Base-by-base conservation (phyloP, 2,113 vertebrate genomes). In the Marmota monax region DNA sequence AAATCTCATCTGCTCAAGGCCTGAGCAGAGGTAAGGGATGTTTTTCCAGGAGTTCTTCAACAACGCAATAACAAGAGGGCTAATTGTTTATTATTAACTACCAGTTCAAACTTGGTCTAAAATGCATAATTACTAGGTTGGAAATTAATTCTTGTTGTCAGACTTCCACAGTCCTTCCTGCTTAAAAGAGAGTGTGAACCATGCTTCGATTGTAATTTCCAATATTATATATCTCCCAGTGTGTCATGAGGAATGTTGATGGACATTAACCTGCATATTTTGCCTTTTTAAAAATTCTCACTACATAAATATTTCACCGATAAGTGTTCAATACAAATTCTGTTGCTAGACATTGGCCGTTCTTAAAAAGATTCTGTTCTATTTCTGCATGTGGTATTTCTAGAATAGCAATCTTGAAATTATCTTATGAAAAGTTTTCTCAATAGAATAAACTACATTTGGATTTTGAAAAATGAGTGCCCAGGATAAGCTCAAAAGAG, bases 71-170 rank as follows among this genome's bases (percentile, higher is more conserved):
- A 92, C 23, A 88, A 83, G 83, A 96, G 73, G 63, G 72, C 63
- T n/a, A 94, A n/a, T 29, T 85, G 53, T 94, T 97, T 94, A 88
- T 92, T 86, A 91, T 94, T 93, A 96, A 95, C 48, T 76, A 58
- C 23, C n/a, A 69, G 83, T 88, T 88, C 76, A 91, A 96, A 87
- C 18, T 72, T 16, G n/a, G n/a, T 18, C 67, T 76, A 25, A 80
- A 72, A 78, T 88, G 29, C 69, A 69, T 79, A 80, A 88, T 88
- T 63, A 77, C 37, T 73, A 65, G 61, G 70, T 22, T 93, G 93
- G 27, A 91, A 73, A 88, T 78, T 88, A 88, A 95, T 67, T 80
- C 94, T 89, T 42, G 34, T 78, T 32, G n/a, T 37, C 69, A 85
- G n/a, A 16, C 16, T 73, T 92, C 53, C 13, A 65, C 20, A 58